Evolutionary conservation across 2,113 vertebrate species (phyloP).

Genomic region (Chitala chitala): DNA sequence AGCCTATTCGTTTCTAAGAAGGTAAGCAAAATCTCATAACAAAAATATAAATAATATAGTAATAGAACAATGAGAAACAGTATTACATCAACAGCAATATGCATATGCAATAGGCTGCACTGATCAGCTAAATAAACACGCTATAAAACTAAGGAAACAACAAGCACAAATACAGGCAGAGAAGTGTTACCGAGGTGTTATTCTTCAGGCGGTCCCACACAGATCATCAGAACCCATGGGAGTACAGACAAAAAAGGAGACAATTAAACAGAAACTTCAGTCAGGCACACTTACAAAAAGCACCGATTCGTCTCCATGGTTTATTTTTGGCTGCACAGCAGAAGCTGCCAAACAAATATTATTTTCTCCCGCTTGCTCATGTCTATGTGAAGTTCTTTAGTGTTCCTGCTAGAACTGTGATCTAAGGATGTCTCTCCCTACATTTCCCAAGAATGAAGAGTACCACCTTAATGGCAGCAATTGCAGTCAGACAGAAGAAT

Average conservation of each 20-base stretch:
- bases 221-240: not conserved
- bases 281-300: not conserved
- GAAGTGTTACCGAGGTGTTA: slow-evolving; percentile 1
- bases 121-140: not conserved
- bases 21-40: no score
- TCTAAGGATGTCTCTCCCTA: not conserved
- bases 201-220: not conserved
- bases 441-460: not conserved
- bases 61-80: no score
- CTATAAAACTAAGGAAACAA: not conserved
- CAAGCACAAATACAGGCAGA: not conserved
- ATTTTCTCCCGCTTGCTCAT: not conserved
- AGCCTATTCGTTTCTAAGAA: no score
- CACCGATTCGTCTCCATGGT: not conserved
- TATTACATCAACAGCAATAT: not conserved
- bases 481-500: no score
- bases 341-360: not conserved
- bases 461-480: not conserved
- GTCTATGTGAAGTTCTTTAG: not conserved
- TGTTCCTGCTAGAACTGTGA: not conserved
- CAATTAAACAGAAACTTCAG: slow-evolving; percentile 18
- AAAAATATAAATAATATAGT: no score
- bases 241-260: slow-evolving; percentile 1
- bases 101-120: not conserved
- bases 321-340: slow-evolving; percentile 12